phyloP scores from a whole-genome alignment of 2,888 invertebrate genomes.

The Geotrupes spiniger region DNA sequence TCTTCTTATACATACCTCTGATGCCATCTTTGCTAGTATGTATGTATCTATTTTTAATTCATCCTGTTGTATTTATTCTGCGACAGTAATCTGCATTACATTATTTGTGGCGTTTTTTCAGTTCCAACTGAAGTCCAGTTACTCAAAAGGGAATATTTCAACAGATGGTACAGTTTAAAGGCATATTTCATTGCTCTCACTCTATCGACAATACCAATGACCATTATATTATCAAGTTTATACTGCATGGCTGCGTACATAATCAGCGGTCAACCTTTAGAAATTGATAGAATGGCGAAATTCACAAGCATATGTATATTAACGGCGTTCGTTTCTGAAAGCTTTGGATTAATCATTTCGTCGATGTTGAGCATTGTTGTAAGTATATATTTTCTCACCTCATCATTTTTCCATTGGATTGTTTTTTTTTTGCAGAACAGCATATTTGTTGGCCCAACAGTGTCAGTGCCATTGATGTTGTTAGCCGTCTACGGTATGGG shows the following conservation, averaged over 20 bases:
- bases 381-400: constrained; percentile 46
- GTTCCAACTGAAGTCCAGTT: constrained; percentile 77
- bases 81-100: constrained; percentile 1
- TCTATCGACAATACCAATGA: constrained; percentile 68
- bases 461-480: constrained; percentile 83
- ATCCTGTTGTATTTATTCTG: not conserved
- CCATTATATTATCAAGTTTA: constrained; percentile 64
- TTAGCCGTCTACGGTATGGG: constrained; percentile 87
- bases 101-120: constrained; percentile 47
- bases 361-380: constrained; percentile 75
- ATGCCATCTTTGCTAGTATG: constrained; percentile 77
- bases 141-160: constrained; percentile 79
- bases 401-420: not conserved
- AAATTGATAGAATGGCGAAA: constrained; percentile 63
- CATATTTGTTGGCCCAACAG: constrained; percentile 85
- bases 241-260: constrained; percentile 71
- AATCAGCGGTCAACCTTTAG: constrained; percentile 75
- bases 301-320: constrained; percentile 69
- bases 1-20: constrained; percentile 79
- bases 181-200: constrained; percentile 76
- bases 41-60: too few species aligned
- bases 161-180: constrained; percentile 79
- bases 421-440: constrained; percentile 62
- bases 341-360: constrained; percentile 72
- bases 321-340: constrained; percentile 74